These are phyloP conservation scores for Pipra filicauda DNA, from an alignment of 2,113 vertebrate species.

Conservation along the genomic window DNA sequence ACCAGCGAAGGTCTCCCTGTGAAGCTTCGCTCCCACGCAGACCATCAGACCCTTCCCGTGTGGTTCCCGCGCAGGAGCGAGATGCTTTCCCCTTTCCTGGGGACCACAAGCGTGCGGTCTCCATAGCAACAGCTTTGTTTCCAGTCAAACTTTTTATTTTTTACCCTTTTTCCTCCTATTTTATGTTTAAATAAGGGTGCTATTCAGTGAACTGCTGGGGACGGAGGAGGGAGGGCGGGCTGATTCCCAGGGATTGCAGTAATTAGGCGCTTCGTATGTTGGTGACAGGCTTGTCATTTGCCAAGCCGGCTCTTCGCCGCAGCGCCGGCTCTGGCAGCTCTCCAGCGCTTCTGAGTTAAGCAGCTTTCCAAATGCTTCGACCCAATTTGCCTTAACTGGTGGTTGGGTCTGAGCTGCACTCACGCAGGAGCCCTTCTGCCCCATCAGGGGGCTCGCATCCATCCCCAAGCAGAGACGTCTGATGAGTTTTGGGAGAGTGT, in stretches of 20 bases:
- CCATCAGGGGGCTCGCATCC: accelerated
- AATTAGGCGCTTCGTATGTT: background rate
- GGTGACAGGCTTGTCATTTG: conserved; percentile 41
- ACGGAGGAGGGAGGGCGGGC: conserved; percentile 32
- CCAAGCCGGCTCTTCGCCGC: background rate
- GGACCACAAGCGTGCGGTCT: background rate
- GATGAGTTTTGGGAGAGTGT: background rate
- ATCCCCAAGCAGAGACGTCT: accelerated
- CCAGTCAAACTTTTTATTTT: conserved; percentile 22
- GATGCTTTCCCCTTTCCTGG: background rate
- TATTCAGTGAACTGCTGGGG: conserved; percentile 15
- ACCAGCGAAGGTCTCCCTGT: background rate
- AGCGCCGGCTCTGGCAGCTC: conserved; percentile 10
- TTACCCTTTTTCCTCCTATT: accelerated
- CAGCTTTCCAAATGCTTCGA: conserved; percentile 26
- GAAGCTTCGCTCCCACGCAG: background rate
- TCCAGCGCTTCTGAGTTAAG: conserved; percentile 17
- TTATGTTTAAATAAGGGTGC: background rate
- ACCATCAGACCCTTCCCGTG: background rate
- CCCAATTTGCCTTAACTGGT: conserved; percentile 16
- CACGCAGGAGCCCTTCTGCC: background rate
- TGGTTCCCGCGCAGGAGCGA: background rate
- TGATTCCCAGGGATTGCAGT: conserved; percentile 14
- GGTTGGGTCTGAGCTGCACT: background rate
- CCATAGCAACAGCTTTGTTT: conserved; percentile 39